A percentile compares a stretch with the other conserved stretches of the same genome.
Evolutionary conservation across 1,140 invertebrate species (phyloP).

Genomic region (Diprion similis): DNA sequence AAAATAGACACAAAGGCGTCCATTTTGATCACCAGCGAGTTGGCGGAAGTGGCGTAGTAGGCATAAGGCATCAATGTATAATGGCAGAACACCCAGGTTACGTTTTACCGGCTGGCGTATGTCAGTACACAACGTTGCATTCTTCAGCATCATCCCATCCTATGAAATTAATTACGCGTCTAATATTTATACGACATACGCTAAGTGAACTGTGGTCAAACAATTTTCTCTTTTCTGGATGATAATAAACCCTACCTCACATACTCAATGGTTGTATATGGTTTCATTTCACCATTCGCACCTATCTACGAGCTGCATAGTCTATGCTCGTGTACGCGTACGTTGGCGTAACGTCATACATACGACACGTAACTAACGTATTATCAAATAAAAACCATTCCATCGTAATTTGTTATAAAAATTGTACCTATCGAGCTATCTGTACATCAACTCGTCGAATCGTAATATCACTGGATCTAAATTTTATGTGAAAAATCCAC

Average conservation of each 20-base stretch:
- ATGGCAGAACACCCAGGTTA: neutral
- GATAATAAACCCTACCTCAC: no score
- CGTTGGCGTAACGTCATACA: no score
- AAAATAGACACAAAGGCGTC: conserved; percentile 65
- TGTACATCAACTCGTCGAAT: conserved; percentile 25
- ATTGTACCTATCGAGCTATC: conserved; percentile 22
- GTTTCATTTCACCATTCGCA: no score
- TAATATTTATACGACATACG: conserved; percentile 8
- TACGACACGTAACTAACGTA: neutral
- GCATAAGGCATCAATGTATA: conserved; percentile 38
- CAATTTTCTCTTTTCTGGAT: no score
- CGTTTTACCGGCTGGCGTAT: neutral
- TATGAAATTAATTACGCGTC: neutral
- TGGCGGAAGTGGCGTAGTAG: conserved; percentile 60
- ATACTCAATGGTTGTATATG: no score
- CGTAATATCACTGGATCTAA: neutral
- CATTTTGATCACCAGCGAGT: conserved; percentile 59
- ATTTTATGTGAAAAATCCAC: conserved; percentile 11
- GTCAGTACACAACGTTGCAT: conserved; percentile 5
- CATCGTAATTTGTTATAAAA: neutral
- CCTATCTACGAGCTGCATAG: no score
- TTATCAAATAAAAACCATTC: neutral
- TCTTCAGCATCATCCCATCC: neutral
- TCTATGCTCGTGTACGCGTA: no score
- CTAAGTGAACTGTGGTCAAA: no score